Evolutionary conservation across 2,888 invertebrate genomes (phyloP).

Genomic region (Ornithoptera priamus): DNA sequence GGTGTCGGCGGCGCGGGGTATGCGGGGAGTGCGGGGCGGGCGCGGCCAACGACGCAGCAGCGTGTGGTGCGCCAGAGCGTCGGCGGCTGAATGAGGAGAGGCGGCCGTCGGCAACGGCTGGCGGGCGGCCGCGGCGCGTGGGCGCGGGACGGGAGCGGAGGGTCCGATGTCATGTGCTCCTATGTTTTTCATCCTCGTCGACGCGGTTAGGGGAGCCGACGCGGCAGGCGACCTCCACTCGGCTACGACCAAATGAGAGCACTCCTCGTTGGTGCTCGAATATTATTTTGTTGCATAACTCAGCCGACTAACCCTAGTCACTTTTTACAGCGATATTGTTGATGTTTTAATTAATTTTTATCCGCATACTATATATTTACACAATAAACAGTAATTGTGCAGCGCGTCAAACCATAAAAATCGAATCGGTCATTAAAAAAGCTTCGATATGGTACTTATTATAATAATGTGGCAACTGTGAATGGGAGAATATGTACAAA

Average conservation of each 20-base stretch:
- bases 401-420: neutral
- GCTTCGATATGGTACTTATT: neutral
- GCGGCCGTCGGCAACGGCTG: constrained; percentile 54
- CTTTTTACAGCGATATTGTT: constrained; percentile 4
- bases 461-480: neutral
- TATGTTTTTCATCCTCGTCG: constrained; percentile 55
- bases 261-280: constrained; percentile 37
- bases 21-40: constrained; percentile 37
- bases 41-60: constrained; percentile 43
- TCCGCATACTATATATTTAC: neutral
- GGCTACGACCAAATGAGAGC: constrained; percentile 51
- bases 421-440: neutral
- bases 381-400: neutral
- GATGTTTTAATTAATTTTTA: constrained; percentile 1
- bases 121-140: constrained; percentile 57
- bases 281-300: constrained; percentile 29
- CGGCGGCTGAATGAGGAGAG: constrained; percentile 72
- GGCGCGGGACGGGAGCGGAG: constrained; percentile 67
- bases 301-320: constrained; percentile 9
- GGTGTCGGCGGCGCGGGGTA: constrained; percentile 47
- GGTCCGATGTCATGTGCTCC: constrained; percentile 60
- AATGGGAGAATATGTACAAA: neutral
- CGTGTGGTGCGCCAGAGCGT: constrained; percentile 75
- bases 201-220: constrained; percentile 41
- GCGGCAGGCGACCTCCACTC: constrained; percentile 52